A percentile compares a stretch with the other conserved stretches of the same genome.
phyloP scores from a whole-genome alignment of 37 sponge, comb jelly and placozoan species.

The Agelas oroides region DNA sequence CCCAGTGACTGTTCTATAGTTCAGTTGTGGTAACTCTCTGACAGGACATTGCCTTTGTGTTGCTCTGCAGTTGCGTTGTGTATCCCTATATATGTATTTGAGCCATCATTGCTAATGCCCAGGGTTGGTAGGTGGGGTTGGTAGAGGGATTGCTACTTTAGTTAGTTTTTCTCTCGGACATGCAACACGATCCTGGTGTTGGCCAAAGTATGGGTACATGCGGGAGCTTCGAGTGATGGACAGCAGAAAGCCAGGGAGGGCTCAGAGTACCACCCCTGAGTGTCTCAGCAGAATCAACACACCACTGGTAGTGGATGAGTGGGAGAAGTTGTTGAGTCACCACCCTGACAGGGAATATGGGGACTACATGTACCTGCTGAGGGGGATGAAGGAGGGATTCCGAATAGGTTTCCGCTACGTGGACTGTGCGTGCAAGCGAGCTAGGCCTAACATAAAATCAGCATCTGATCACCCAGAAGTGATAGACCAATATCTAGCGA shows the following conservation, averaged over 20 bases:
- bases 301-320: slow-evolving; percentile 6
- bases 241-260: neutral
- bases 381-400: slow-evolving; percentile 8
- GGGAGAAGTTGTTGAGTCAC: neutral
- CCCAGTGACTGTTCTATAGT: neutral
- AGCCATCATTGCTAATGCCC: no score
- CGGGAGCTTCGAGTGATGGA: neutral
- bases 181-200: neutral
- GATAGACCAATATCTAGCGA: slow-evolving; percentile 22
- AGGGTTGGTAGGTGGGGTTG: no score
- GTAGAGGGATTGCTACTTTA: no score
- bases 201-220: neutral
- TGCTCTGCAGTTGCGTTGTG: no score
- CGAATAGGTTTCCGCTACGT: neutral
- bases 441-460: slow-evolving; percentile 14
- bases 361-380: neutral
- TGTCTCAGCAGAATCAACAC: no score
- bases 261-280: no score
- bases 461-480: slow-evolving; percentile 19
- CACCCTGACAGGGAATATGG: slow-evolving; percentile 17
- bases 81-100: no score
- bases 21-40: neutral
- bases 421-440: neutral
- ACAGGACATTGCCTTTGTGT: neutral
- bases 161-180: no score